Conservation (phyloP, 2,888 invertebrate genomes). For the Melieria crassipennis region DNA sequence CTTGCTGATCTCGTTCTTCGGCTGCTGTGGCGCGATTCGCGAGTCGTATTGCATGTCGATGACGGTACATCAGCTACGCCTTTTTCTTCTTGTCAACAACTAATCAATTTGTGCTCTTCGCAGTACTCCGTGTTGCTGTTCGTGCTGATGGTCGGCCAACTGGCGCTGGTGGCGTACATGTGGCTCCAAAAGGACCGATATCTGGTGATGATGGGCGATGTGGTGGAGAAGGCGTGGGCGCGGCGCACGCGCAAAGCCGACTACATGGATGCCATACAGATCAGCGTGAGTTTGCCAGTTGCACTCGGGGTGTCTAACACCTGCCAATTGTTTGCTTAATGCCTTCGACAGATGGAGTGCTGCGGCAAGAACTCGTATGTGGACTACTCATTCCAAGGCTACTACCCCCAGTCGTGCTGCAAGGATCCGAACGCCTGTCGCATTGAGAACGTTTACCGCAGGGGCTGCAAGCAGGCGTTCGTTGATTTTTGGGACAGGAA, state of each 20-base stretch:
- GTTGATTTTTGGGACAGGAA: slow-evolving; percentile 67
- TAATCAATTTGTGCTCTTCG: slow-evolving; percentile 43
- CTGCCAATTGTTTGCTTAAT: not conserved
- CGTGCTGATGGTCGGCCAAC: slow-evolving; percentile 78
- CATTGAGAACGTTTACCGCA: slow-evolving; percentile 52
- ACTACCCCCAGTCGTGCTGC: slow-evolving; percentile 59
- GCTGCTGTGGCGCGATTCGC: slow-evolving; percentile 88
- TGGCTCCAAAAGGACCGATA: slow-evolving; percentile 74
- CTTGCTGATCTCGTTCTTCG: slow-evolving; percentile 86
- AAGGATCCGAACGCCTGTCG: slow-evolving; percentile 55
- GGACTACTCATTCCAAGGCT: slow-evolving; percentile 59
- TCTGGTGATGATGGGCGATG: slow-evolving; percentile 68
- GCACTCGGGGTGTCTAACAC: not conserved
- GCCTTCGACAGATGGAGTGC: slow-evolving; percentile 55
- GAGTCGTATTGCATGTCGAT: slow-evolving; percentile 91
- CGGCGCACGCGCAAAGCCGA: slow-evolving; percentile 57
- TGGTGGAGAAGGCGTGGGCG: slow-evolving; percentile 67
- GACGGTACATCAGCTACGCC: slow-evolving; percentile 70
- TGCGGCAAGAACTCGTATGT: slow-evolving; percentile 58
- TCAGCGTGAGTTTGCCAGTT: slow-evolving; percentile 51
- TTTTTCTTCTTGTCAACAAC: not conserved
- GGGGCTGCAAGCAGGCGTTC: slow-evolving; percentile 58
- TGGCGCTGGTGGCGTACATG: slow-evolving; percentile 76
- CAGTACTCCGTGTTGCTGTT: slow-evolving; percentile 80
- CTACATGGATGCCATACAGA: slow-evolving; percentile 62